phyloP scores from a whole-genome alignment of 2,797 vertebrate genomes.

The Argyrosomus regius region DNA sequence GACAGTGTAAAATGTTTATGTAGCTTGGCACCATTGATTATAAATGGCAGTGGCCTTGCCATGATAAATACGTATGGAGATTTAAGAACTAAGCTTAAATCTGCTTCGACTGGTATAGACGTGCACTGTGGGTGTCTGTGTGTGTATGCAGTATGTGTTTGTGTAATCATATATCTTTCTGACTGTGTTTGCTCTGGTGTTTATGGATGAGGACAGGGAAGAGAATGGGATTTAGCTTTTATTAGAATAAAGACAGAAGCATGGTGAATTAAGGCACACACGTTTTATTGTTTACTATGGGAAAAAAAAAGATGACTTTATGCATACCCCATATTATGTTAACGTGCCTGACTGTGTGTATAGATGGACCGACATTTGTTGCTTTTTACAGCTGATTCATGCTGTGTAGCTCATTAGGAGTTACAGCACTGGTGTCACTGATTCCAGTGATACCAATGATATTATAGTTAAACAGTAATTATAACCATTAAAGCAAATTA shows the following conservation, averaged over 20 bases:
- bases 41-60: slow-evolving; percentile 11
- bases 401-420: slow-evolving; percentile 14
- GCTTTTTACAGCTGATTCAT: slow-evolving; percentile 6
- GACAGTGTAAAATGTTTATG: slow-evolving; percentile 28
- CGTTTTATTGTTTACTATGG: background rate
- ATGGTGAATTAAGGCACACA: background rate
- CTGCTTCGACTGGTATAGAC: background rate
- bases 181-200: slow-evolving; percentile 16
- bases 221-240: slow-evolving; percentile 21
- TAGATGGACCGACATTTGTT: background rate
- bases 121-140: background rate
- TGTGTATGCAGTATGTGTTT: background rate
- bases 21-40: slow-evolving; percentile 41
- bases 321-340: background rate
- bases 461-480: slow-evolving; percentile 20
- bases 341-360: background rate
- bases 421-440: slow-evolving; percentile 1
- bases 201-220: slow-evolving; percentile 15
- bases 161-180: slow-evolving; percentile 12
- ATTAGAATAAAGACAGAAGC: slow-evolving; percentile 4
- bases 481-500: slow-evolving; percentile 4
- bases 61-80: slow-evolving; percentile 39
- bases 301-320: background rate
- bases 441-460: slow-evolving; percentile 18
- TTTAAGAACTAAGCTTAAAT: slow-evolving; percentile 34